Evolutionary conservation across 1,140 invertebrate genomes (phyloP).

Genomic region (Telenomus remus): DNA sequence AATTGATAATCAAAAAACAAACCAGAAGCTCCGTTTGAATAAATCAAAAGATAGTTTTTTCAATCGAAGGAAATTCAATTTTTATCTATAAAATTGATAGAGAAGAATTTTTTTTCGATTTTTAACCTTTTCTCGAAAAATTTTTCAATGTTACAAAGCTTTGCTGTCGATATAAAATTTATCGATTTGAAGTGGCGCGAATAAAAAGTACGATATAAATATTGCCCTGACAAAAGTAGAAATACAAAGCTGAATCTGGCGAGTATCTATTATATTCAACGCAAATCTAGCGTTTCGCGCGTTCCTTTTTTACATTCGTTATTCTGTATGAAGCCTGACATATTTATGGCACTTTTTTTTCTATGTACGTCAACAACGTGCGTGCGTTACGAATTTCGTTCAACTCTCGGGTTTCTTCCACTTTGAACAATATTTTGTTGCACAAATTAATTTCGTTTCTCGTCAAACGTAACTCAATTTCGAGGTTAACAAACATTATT

Average conservation of each 20-base stretch:
- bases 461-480: too few relatives aligned
- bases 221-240: slow-evolving; percentile 48
- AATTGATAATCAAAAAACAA: too few relatives aligned
- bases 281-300: slow-evolving; percentile 19
- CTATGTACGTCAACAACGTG: slow-evolving; percentile 6
- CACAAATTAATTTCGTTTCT: too few relatives aligned
- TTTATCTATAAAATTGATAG: slow-evolving; percentile 25
- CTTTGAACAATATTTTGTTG: too few relatives aligned
- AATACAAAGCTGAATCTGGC: slow-evolving; percentile 41
- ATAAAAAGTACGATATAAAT: slow-evolving; percentile 53
- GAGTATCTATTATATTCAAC: slow-evolving; percentile 46
- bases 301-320: slow-evolving; percentile 29
- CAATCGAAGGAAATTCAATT: slow-evolving; percentile 24
- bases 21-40: too few relatives aligned
- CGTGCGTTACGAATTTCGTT: background rate
- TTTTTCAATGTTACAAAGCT: slow-evolving; percentile 36
- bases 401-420: slow-evolving; percentile 1
- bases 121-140: slow-evolving; percentile 1
- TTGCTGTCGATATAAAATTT: slow-evolving; percentile 41
- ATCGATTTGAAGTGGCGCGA: slow-evolving; percentile 36
- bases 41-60: too few relatives aligned
- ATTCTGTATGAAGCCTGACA: slow-evolving; percentile 25
- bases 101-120: slow-evolving; percentile 11
- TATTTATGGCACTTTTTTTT: slow-evolving; percentile 29
- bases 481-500: too few relatives aligned